Percentiles rank a stretch among this genome's conserved stretches.
phyloP scores from a whole-genome alignment of 2,888 invertebrate genomes.

The Pegoplata infirma region DNA sequence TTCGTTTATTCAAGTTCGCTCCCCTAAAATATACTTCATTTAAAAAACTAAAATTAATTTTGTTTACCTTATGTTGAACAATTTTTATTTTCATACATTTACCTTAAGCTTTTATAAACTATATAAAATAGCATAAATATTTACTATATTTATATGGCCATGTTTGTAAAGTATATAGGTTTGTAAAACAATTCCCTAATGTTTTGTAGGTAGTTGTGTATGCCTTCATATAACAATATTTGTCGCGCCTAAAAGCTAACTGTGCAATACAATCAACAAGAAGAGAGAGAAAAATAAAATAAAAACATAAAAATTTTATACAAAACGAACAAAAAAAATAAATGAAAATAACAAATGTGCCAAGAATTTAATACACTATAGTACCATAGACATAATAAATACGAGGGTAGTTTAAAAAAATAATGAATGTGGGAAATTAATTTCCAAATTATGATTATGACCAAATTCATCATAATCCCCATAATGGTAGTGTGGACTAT shows the following conservation, averaged over 20 bases:
- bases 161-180: neutral
- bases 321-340: neutral
- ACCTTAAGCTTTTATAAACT: too few relatives aligned
- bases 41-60: constrained; percentile 35
- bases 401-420: too few relatives aligned
- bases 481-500: too few relatives aligned
- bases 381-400: neutral
- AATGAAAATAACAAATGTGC: constrained; percentile 10
- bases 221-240: constrained; percentile 1
- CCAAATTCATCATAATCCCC: too few relatives aligned
- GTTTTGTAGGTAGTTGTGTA: constrained; percentile 16
- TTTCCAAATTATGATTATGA: too few relatives aligned
- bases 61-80: neutral
- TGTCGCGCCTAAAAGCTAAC: constrained; percentile 49
- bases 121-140: too few relatives aligned
- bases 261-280: neutral
- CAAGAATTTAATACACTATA: constrained; percentile 45
- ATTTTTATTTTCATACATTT: too few relatives aligned
- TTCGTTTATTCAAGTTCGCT: neutral
- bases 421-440: too few relatives aligned
- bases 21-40: constrained; percentile 9
- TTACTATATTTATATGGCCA: too few relatives aligned
- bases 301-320: neutral
- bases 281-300: neutral
- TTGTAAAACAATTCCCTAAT: constrained; percentile 38